Conservation (phyloP, 2,888 invertebrate genomes). For the Sisyra nigra region DNA sequence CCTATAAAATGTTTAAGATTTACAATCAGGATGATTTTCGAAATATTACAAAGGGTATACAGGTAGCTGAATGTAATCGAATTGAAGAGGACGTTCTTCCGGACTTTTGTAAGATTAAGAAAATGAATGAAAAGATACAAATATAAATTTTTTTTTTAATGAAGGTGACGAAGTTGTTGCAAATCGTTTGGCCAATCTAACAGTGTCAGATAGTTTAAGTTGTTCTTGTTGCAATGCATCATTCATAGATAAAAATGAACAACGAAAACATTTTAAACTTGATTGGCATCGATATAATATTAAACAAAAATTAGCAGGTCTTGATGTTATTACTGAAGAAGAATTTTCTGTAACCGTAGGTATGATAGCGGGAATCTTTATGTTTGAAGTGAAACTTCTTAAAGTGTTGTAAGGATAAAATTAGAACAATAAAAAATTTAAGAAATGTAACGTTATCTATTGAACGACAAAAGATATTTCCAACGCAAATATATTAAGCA, state of each 20-base stretch:
- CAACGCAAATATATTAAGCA: no score
- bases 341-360: constrained; percentile 35
- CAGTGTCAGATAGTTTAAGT: constrained; percentile 26
- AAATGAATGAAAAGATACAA: background rate
- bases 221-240: constrained; percentile 35
- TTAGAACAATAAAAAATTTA: no score
- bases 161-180: constrained; percentile 1
- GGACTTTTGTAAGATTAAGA: no score
- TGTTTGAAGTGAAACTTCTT: no score
- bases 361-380: no score
- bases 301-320: constrained; percentile 48
- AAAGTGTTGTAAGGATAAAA: no score
- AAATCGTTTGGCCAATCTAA: constrained; percentile 21
- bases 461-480: no score
- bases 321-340: constrained; percentile 35
- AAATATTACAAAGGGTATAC: constrained; percentile 4
- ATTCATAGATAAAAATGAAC: constrained; percentile 41
- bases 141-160: constrained; percentile 1
- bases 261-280: constrained; percentile 60
- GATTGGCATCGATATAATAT: constrained; percentile 79
- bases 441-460: no score
- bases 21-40: constrained; percentile 5
- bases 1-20: constrained; percentile 5
- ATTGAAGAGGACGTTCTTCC: background rate
- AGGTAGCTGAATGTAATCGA: constrained; percentile 5